A percentile compares a stretch with the other conserved stretches of the same genome.
These are phyloP conservation scores for Neocrepidodera transversa DNA, from an alignment of 2,888 invertebrate genomes.

Conservation along the genomic window DNA sequence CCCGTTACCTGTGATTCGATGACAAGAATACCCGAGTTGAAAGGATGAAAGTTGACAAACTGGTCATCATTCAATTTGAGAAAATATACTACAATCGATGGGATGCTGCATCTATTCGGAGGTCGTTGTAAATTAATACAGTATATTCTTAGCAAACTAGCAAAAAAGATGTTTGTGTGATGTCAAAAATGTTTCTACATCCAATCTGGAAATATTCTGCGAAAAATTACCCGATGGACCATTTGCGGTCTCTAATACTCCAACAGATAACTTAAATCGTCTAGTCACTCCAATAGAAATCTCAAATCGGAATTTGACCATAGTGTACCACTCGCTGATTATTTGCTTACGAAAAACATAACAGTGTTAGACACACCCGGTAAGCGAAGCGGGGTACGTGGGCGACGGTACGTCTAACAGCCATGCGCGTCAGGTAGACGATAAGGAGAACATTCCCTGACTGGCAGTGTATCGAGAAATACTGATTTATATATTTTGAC, in stretches of 20 bases:
- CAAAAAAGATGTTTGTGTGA: conserved; percentile 28
- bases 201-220: conserved; percentile 24
- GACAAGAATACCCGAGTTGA: conserved; percentile 36
- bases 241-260: conserved; percentile 23
- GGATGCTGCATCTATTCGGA: conserved; percentile 28
- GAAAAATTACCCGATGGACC: too few relatives aligned
- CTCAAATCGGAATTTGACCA: conserved; percentile 40
- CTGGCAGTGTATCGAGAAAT: too few relatives aligned
- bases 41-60: conserved; percentile 32
- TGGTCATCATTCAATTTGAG: conserved; percentile 9
- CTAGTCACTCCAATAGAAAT: conserved; percentile 21
- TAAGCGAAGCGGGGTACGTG: too few relatives aligned
- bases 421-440: too few relatives aligned
- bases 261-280: conserved; percentile 29
- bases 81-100: conserved; percentile 28
- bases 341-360: conserved; percentile 41
- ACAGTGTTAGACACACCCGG: conserved; percentile 48
- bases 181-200: conserved; percentile 23
- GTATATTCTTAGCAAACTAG: conserved; percentile 23
- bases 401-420: too few relatives aligned
- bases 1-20: conserved; percentile 36
- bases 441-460: too few relatives aligned
- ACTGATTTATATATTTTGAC: too few relatives aligned
- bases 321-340: conserved; percentile 45
- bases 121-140: conserved; percentile 29